These are phyloP conservation scores for Toxotes jaculatrix DNA, from an alignment of 2,113 vertebrate species.

Conservation along the genomic window DNA sequence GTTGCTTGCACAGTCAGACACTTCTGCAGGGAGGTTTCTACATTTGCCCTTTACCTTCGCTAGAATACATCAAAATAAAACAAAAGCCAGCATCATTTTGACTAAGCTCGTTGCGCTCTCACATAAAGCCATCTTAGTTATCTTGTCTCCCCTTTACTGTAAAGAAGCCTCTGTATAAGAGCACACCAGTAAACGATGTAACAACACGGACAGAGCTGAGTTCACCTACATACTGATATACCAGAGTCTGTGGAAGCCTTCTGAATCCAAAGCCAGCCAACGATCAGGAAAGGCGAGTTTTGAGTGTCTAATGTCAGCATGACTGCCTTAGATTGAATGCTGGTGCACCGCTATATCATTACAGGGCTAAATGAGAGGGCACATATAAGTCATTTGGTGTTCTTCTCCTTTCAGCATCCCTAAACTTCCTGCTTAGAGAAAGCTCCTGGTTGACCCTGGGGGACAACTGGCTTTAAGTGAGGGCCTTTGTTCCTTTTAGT, in stretches of 20 bases:
- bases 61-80: conserved; percentile 6
- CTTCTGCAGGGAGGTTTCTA: background rate
- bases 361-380: conserved; percentile 66
- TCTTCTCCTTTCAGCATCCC: conserved; percentile 45
- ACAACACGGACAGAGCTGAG: background rate
- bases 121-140: conserved; percentile 2
- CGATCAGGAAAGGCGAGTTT: conserved; percentile 47
- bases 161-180: background rate
- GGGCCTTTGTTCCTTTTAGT: conserved; percentile 71
- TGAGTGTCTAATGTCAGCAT: conserved; percentile 42
- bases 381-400: conserved; percentile 51
- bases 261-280: conserved; percentile 12
- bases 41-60: background rate
- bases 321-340: conserved; percentile 41
- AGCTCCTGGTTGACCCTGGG: conserved; percentile 51
- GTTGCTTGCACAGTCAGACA: background rate
- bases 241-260: conserved; percentile 13
- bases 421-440: conserved; percentile 67
- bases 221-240: background rate
- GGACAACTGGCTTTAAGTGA: conserved; percentile 51
- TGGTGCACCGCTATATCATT: conserved; percentile 60
- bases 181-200: background rate
- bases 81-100: conserved; percentile 3
- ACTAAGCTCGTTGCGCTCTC: background rate
- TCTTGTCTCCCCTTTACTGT: conserved; percentile 8